Evolutionary conservation across 2,888 invertebrate species (phyloP).

Genomic region (Tuta absoluta): DNA sequence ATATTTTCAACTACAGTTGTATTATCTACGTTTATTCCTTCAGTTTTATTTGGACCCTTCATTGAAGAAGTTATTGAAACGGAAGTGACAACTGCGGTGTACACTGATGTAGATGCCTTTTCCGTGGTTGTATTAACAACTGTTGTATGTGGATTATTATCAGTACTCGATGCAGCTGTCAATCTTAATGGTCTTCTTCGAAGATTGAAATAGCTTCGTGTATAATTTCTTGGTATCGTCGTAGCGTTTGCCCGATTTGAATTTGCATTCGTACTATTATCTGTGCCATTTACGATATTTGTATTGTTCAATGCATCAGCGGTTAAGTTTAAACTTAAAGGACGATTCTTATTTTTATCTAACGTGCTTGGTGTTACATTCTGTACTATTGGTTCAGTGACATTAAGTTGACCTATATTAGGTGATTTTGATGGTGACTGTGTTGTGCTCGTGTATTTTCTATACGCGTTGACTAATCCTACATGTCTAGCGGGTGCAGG

Average conservation of each 20-base stretch:
- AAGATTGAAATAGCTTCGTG: constrained; percentile 65
- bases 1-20: constrained; percentile 47
- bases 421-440: constrained; percentile 57
- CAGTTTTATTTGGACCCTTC: constrained; percentile 74
- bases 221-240: constrained; percentile 59
- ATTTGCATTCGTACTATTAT: constrained; percentile 5
- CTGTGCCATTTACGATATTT: constrained; percentile 4
- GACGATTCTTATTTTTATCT: constrained; percentile 50
- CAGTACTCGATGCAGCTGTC: constrained; percentile 56
- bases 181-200: constrained; percentile 64
- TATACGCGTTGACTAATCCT: constrained; percentile 73
- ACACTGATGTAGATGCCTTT: constrained; percentile 73
- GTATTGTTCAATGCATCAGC: constrained; percentile 44
- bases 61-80: constrained; percentile 78
- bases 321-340: constrained; percentile 41
- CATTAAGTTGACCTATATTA: constrained; percentile 57
- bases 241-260: constrained; percentile 50
- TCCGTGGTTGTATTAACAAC: constrained; percentile 65
- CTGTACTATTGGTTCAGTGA: constrained; percentile 56
- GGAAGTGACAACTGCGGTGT: constrained; percentile 78
- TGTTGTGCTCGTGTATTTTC: constrained; percentile 63
- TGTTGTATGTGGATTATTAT: constrained; percentile 46
- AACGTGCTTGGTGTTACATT: constrained; percentile 50
- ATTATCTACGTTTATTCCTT: constrained; percentile 48
- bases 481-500: constrained; percentile 74